Conservation (phyloP, 2,797 vertebrate species). For the Petrocephalus sullivani region DNA sequence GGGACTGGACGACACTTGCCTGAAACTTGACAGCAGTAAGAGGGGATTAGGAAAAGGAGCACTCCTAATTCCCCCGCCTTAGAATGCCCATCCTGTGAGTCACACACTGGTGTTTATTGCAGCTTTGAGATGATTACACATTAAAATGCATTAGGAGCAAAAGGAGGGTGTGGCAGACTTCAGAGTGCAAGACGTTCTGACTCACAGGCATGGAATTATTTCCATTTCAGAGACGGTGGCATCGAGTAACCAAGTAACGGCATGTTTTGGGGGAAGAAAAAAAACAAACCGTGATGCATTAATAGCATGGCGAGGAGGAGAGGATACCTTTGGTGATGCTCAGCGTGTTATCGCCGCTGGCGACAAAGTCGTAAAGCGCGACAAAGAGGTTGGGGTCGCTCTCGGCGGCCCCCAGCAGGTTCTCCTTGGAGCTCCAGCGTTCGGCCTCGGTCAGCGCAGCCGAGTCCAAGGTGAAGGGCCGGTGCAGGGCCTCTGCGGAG, state of each 20-base stretch:
- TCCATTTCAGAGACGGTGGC: conserved; percentile 33
- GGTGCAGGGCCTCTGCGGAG: conserved; percentile 83
- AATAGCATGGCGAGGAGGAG: neutral
- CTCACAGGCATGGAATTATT: conserved; percentile 52
- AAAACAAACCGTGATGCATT: neutral
- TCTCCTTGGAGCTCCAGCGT: conserved; percentile 99
- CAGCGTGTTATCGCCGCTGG: conserved; percentile 97
- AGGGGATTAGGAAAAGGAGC: conserved; percentile 35
- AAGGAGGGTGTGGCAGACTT: conserved; percentile 20
- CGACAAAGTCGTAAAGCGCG: conserved; percentile 99
- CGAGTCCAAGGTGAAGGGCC: conserved; percentile 84
- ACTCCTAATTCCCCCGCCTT: conserved; percentile 34
- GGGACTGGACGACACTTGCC: conserved; percentile 16
- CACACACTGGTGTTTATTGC: conserved; percentile 54
- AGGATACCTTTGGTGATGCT: conserved; percentile 95
- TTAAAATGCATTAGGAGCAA: conserved; percentile 35
- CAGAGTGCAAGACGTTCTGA: conserved; percentile 33
- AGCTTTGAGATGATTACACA: conserved; percentile 45
- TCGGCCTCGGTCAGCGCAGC: conserved; percentile 90
- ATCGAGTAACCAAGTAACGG: conserved; percentile 32
- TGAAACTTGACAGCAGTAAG: conserved; percentile 12
- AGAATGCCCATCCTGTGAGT: conserved; percentile 36
- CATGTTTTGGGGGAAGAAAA: neutral
- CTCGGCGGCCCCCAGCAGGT: conserved; percentile 90
- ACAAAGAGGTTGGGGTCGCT: conserved; percentile 98